A percentile compares a stretch with the other conserved stretches of the same genome.
Evolutionary conservation across 1,140 invertebrate species (phyloP).

Genomic region (Anagrus nilaparvatae): DNA sequence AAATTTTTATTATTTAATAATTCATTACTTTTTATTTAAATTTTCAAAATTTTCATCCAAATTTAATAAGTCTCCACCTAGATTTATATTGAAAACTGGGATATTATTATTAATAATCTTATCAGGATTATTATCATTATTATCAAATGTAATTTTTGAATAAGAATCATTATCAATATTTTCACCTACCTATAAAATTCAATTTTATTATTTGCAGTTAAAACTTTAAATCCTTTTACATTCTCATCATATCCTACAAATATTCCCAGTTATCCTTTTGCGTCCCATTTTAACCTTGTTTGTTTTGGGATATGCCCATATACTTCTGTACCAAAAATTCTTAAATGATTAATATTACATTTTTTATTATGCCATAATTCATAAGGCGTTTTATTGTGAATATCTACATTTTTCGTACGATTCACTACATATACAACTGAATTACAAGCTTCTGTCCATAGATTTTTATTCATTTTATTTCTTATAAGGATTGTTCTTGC

Average conservation of each 20-base stretch:
- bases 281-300: constrained; percentile 18
- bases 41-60: no score
- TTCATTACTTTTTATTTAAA: no score
- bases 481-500: constrained; percentile 16
- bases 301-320: constrained; percentile 15
- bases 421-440: constrained; percentile 14
- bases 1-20: no score
- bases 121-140: no score
- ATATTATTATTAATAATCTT: no score
- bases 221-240: constrained; percentile 2
- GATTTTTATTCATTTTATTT: constrained; percentile 3
- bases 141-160: no score
- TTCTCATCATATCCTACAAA: constrained; percentile 19
- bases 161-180: constrained; percentile 1
- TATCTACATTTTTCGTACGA: constrained; percentile 3
- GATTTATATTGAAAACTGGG: constrained; percentile 1
- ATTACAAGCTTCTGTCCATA: constrained; percentile 20
- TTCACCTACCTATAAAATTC: no score
- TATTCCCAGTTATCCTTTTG: constrained; percentile 15
- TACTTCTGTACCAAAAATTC: constrained; percentile 19
- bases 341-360: constrained; percentile 19
- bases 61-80: neutral
- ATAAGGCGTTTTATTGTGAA: constrained; percentile 20
- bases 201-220: neutral
- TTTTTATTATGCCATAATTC: constrained; percentile 22